Evolutionary conservation across 2,113 vertebrate genomes (phyloP).

Genomic region (Rhinolophus sinicus): DNA sequence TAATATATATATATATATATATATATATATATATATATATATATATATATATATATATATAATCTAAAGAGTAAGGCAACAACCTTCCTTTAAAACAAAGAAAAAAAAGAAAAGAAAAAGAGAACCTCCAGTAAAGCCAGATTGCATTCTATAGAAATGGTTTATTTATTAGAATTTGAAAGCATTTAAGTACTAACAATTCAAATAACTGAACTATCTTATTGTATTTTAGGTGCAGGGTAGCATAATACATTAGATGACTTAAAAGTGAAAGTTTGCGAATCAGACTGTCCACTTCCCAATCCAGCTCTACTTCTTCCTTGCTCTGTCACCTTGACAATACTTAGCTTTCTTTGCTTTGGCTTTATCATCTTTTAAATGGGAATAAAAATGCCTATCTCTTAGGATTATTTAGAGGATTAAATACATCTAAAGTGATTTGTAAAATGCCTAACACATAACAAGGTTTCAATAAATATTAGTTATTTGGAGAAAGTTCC

Average conservation of each 20-base stretch:
- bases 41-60: too few species aligned
- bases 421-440: neutral
- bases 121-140: neutral
- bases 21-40: too few species aligned
- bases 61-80: neutral
- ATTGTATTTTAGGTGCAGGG: neutral
- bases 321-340: neutral
- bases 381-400: neutral
- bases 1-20: neutral
- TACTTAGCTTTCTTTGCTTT: neutral
- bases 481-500: neutral
- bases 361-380: conserved; percentile 11
- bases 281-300: neutral
- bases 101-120: neutral
- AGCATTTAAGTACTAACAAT: neutral
- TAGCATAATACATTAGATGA: neutral
- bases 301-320: neutral
- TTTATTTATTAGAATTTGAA: neutral
- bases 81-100: neutral
- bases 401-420: neutral
- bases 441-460: neutral
- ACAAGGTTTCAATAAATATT: neutral
- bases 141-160: neutral
- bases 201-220: neutral
- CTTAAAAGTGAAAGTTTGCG: neutral